Percentiles rank a stretch among this genome's conserved stretches.
phyloP scores from a whole-genome alignment of 1,140 invertebrate species.

The Himalopsyche phryganea region DNA sequence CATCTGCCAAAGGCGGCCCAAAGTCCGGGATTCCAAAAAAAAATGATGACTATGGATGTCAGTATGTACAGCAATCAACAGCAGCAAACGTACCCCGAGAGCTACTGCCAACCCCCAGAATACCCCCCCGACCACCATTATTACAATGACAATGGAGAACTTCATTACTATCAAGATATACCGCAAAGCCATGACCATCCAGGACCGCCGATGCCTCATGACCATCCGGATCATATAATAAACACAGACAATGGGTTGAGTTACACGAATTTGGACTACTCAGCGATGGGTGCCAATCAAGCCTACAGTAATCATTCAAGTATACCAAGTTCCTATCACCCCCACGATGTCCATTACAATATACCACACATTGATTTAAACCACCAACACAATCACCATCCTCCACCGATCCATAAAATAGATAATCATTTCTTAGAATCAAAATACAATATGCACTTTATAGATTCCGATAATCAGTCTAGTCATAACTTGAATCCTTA shows the following conservation, averaged over 20 bases:
- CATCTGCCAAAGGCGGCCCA: no score
- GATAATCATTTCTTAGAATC: slow-evolving; percentile 53
- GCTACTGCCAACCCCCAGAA: slow-evolving; percentile 45
- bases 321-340: slow-evolving; percentile 14
- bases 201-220: slow-evolving; percentile 32
- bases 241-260: slow-evolving; percentile 81
- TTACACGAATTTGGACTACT: slow-evolving; percentile 86
- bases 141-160: slow-evolving; percentile 43
- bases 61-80: slow-evolving; percentile 53
- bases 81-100: slow-evolving; percentile 41
- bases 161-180: slow-evolving; percentile 45
- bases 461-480: slow-evolving; percentile 39
- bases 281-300: slow-evolving; percentile 38
- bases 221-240: slow-evolving; percentile 59
- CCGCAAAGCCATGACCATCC: slow-evolving; percentile 35
- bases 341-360: slow-evolving; percentile 34
- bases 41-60: slow-evolving; percentile 56
- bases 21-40: slow-evolving; percentile 31
- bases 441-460: slow-evolving; percentile 54
- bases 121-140: slow-evolving; percentile 41
- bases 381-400: slow-evolving; percentile 36
- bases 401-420: slow-evolving; percentile 33
- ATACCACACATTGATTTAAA: slow-evolving; percentile 38
- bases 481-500: slow-evolving; percentile 39
- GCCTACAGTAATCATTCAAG: slow-evolving; percentile 34